Conservation (phyloP, 35 echinoderm and acorn worm species). For the Eucidaris tribuloides region DNA sequence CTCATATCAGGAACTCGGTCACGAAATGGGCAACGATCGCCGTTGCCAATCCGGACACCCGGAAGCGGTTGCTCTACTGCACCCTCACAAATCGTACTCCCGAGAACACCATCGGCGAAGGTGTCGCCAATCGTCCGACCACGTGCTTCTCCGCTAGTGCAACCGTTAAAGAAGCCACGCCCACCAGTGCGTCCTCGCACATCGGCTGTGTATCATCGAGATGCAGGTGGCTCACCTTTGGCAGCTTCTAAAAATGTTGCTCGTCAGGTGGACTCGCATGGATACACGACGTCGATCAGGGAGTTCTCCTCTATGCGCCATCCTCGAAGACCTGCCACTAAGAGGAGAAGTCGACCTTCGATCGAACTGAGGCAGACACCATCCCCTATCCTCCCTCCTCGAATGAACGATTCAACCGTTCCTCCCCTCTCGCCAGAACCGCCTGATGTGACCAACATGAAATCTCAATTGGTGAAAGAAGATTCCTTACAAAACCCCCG, state of each 20-base stretch:
- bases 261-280: neutral
- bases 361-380: constrained; percentile 1
- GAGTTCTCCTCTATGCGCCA: constrained; percentile 8
- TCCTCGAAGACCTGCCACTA: neutral
- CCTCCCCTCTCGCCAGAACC: constrained; percentile 20
- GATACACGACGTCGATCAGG: neutral
- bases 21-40: neutral
- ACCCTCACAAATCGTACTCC: neutral
- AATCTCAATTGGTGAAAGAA: neutral
- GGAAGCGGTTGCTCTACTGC: constrained; percentile 21
- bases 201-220: neutral
- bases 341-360: neutral
- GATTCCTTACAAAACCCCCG: neutral
- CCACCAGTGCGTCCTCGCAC: constrained; percentile 7
- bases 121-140: neutral
- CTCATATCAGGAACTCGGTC: neutral
- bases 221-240: neutral
- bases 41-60: neutral
- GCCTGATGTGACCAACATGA: neutral
- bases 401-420: neutral
- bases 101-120: neutral
- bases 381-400: constrained; percentile 2
- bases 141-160: neutral
- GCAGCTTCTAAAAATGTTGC: neutral
- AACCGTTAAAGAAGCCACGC: neutral